phyloP scores from a whole-genome alignment of 1,140 invertebrate genomes.

The Glomeris maerens region DNA sequence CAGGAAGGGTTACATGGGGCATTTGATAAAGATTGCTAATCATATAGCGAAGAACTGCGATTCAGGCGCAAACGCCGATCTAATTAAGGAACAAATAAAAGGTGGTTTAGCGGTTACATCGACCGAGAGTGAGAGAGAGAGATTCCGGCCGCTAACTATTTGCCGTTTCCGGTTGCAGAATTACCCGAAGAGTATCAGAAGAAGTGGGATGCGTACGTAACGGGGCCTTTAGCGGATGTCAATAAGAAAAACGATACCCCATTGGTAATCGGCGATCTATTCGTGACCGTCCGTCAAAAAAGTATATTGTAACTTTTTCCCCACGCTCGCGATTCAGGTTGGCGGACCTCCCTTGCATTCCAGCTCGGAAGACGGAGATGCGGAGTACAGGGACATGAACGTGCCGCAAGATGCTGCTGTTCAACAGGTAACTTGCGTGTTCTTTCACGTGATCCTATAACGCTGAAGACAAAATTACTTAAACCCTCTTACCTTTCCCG shows the following conservation, averaged over 20 bases:
- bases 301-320: constrained; percentile 11
- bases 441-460: constrained; percentile 6
- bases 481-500: background rate
- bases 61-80: constrained; percentile 29
- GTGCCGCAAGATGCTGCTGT: constrained; percentile 39
- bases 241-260: constrained; percentile 45
- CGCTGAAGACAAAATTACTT: background rate
- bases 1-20: constrained; percentile 57
- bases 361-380: constrained; percentile 39
- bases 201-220: constrained; percentile 45
- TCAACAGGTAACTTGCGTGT: constrained; percentile 36
- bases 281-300: background rate
- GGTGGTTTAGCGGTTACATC: constrained; percentile 25
- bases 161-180: constrained; percentile 38
- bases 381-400: constrained; percentile 38
- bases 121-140: too few relatives aligned
- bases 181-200: constrained; percentile 38
- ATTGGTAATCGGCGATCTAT: constrained; percentile 23
- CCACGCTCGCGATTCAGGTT: constrained; percentile 19
- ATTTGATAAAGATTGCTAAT: constrained; percentile 57
- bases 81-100: constrained; percentile 28
- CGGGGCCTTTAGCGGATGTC: constrained; percentile 39
- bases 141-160: background rate
- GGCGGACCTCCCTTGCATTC: constrained; percentile 29
- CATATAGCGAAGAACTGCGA: constrained; percentile 37